A percentile compares a stretch with the other conserved stretches of the same genome.
Evolutionary conservation across 2,888 invertebrate genomes (phyloP).

Genomic region (Drosophila siamana): DNA sequence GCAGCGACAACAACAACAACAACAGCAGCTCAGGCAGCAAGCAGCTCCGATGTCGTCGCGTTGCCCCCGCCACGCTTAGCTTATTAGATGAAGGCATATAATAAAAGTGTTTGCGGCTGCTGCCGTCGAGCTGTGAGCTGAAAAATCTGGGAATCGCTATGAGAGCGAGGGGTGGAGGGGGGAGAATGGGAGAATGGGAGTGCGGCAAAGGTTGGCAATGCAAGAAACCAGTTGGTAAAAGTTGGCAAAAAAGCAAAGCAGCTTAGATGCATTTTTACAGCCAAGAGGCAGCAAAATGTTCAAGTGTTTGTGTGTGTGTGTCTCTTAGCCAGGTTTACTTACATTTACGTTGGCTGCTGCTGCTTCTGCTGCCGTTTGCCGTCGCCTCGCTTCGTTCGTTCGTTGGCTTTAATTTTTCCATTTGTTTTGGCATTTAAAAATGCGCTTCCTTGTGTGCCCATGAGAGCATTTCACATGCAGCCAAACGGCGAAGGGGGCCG

Average conservation of each 20-base stretch:
- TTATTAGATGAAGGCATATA: constrained; percentile 81
- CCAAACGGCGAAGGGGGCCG: too few relatives aligned
- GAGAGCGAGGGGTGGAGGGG: constrained; percentile 18
- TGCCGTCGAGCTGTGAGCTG: constrained; percentile 61
- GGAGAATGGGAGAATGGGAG: constrained; percentile 12
- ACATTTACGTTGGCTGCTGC: constrained; percentile 35
- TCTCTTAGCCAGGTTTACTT: constrained; percentile 40
- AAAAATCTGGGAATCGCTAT: constrained; percentile 59
- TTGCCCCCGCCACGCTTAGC: constrained; percentile 59
- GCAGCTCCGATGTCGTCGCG: constrained; percentile 37
- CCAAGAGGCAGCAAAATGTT: constrained; percentile 41
- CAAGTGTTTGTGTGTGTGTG: constrained; percentile 9
- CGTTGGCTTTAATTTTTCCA: constrained; percentile 81
- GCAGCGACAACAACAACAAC: constrained; percentile 34
- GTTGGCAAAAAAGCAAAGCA: constrained; percentile 73
- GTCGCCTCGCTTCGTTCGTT: constrained; percentile 59
- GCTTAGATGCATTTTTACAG: constrained; percentile 82
- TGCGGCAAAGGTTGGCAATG: constrained; percentile 32
- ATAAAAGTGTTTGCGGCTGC: constrained; percentile 81
- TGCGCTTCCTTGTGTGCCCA: constrained; percentile 79
- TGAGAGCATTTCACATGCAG: constrained; percentile 46
- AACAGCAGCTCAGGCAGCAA: constrained; percentile 31
- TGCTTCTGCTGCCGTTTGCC: constrained; percentile 23
- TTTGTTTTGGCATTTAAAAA: constrained; percentile 81
- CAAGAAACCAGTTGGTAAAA: constrained; percentile 78